phyloP scores from a whole-genome alignment of 2,888 invertebrate species.

The Aphodius granarius region DNA sequence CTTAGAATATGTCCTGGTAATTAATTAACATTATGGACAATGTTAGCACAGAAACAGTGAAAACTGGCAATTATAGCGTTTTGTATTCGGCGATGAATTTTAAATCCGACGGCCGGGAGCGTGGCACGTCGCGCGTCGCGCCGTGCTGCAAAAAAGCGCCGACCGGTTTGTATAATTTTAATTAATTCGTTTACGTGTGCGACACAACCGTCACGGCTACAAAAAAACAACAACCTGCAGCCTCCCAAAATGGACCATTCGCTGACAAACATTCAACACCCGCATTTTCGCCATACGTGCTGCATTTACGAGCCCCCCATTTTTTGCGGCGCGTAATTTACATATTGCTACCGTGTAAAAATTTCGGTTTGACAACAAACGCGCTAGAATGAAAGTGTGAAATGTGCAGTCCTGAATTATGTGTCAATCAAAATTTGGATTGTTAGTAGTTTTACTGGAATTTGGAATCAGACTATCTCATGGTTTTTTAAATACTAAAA shows the following conservation, averaged over 20 bases:
- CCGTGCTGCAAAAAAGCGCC: neutral
- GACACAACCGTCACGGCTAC: neutral
- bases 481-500: too few species aligned
- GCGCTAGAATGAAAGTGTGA: neutral
- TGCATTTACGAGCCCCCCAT: neutral
- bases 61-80: neutral
- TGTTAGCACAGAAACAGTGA: neutral
- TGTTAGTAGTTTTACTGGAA: too few species aligned
- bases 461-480: too few species aligned
- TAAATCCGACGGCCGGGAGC: neutral
- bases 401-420: neutral
- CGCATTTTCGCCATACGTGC: neutral
- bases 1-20: too few species aligned
- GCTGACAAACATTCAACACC: neutral
- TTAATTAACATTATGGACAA: neutral
- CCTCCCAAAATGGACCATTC: neutral
- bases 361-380: neutral
- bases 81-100: neutral
- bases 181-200: neutral
- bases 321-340: neutral
- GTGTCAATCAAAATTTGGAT: neutral
- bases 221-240: neutral
- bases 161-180: neutral
- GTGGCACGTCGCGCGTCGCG: neutral
- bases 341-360: neutral